Evolutionary conservation across 1,140 invertebrate genomes (phyloP).

Genomic region (Aphaenogaster floridana): DNA sequence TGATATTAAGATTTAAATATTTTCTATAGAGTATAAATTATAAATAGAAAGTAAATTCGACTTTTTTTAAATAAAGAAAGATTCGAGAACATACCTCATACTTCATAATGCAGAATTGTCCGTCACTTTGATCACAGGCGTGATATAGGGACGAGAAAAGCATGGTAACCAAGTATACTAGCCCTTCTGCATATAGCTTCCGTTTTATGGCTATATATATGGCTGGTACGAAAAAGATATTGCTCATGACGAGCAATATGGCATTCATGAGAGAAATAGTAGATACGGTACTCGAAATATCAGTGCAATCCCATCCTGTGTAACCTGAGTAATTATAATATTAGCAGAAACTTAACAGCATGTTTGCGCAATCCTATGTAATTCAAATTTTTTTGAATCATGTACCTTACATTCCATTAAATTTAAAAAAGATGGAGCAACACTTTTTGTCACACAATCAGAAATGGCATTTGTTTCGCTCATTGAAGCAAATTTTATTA

Average conservation of each 20-base stretch:
- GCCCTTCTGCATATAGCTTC: slow-evolving; percentile 92
- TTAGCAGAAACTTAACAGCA: not conserved
- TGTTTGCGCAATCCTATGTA: not conserved
- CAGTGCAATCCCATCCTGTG: slow-evolving; percentile 94
- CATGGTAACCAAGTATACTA: slow-evolving; percentile 95
- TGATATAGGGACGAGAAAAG: slow-evolving; percentile 95
- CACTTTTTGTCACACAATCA: no score
- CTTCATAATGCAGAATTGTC: slow-evolving; percentile 84
- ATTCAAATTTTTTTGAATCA: slow-evolving; percentile 19
- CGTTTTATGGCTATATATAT: slow-evolving; percentile 92
- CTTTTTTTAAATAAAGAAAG: slow-evolving; percentile 2
- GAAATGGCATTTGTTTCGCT: no score
- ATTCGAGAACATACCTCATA: slow-evolving; percentile 80
- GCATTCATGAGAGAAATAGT: slow-evolving; percentile 90
- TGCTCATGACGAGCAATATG: slow-evolving; percentile 94
- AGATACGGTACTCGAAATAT: slow-evolving; percentile 91
- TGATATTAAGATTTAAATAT: not conserved
- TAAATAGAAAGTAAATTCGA: not conserved
- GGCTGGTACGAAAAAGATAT: slow-evolving; percentile 95
- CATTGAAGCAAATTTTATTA: slow-evolving; percentile 7
- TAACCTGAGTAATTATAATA: slow-evolving; percentile 86
- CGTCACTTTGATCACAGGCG: slow-evolving; percentile 89
- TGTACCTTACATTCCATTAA: no score
- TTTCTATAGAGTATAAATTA: not conserved
- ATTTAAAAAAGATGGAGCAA: no score